Evolutionary conservation across 2,888 invertebrate species (phyloP), one percentile per base, ranked within the genome.

Genomic region (Ormyrus thymus): DNA sequence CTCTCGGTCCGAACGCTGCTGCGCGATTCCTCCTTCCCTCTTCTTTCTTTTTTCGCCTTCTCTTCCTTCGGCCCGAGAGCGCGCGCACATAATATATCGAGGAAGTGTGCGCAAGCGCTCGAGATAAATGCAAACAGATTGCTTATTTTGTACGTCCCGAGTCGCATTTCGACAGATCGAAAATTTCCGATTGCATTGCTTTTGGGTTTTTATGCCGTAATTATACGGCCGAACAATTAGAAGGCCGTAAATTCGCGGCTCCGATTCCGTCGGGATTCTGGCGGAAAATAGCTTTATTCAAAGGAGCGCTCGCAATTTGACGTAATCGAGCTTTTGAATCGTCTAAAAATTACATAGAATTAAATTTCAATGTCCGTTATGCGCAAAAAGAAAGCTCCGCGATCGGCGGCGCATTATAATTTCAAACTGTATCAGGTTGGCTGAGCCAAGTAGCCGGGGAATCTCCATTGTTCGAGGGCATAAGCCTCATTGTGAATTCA

Each of bases 381-480:
- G 10, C 45, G 55, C 3, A 13, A 53, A 53, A 66, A 69, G 56
- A 58, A 56, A 61, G 56, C 61, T 50, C 29, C 74, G 72, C 62
- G 46, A 74, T 69, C 73, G 66, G 68, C 66, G 65, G 66, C 68
- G 69, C 77, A 79, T 82, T 82, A 82, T 82, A 78, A 79, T 76
- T 82, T 77, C 78, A 76, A 61, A 72, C 58, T 56, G 59, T 66
- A 62, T 58, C 66, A 51, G 58, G 29, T 29, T 15, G 15, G 61
- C 46, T 64, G 45, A 7, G 59, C 50, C 56, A 70, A 76, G 55
- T 53, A 68, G 53, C 75, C 8, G 64, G 58, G 71, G 71, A 77
- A 77, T 64, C 50, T 56, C 58, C 58, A 77, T 77, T 77, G 76
- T 77, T 59, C 77, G 48, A 15, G 66, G 59, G 58, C 46, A 43